Base-by-base conservation (phyloP, 2,797 vertebrate genomes). In the Pseudochirops cupreus region DNA sequence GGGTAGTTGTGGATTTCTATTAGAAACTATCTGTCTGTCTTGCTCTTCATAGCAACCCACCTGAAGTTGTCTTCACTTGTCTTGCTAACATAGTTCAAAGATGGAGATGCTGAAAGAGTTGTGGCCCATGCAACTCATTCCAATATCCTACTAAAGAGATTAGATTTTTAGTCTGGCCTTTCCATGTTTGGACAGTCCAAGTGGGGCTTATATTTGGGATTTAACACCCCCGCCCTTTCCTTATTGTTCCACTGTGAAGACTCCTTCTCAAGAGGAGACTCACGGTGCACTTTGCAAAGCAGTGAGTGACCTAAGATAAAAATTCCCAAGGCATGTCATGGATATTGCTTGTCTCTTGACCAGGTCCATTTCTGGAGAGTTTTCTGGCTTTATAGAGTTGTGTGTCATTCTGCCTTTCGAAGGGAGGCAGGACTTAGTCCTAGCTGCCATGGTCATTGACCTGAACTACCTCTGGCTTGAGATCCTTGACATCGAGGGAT, bases 221-320 rank as follows among this genome's bases (percentile, higher is more conserved):
- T 74, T 93, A 6, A 94, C 91, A 31, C 1, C 96, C 90, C 74
- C 53, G 0, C 50, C 55, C 90, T 39, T 94, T 58, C 94, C 53
- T 26, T 90, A 57, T 56, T 58, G 55, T 94, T 95, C 33, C 39
- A 50, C 24, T 87, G 39, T 50, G 39, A 87, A 87, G n/a, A 89
- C 33, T 92, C 57, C 90, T 94, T 56, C 90, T 94, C 92, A 58
- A 55, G 91, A 96, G 91, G 92, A 93, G 87, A 82, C 92, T 96
- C 87, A 50, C 50, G 57, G 92, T 21, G 10, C 18, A 3, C n/a
- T 56, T 5, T 62, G 94, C 93, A 94, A 92, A 95, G 56, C 46
- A 53, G 54, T 10, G 95, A 93, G 46, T 16, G 94, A 94, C 94
- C 91, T 82, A 39, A 96, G 92, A 54, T 10, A 89, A 92, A 95